phyloP scores from a whole-genome alignment of 2,113 vertebrate genomes.

The Brienomyrus longianalis region DNA sequence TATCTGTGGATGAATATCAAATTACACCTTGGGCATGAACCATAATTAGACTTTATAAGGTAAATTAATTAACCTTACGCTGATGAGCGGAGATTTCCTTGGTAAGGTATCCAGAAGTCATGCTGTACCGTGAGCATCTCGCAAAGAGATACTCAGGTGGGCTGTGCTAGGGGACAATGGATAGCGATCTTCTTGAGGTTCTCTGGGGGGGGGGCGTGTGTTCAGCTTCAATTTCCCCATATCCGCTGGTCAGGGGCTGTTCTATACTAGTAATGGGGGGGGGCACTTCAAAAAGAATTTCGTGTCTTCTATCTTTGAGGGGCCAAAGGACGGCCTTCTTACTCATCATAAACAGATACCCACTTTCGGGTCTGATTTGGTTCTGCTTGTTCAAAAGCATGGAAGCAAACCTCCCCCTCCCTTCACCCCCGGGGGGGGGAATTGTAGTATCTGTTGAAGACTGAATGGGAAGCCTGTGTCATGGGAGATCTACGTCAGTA shows the following conservation, averaged over 20 bases:
- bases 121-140: constrained; percentile 1
- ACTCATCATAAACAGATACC: constrained; percentile 22
- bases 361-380: not conserved
- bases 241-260: constrained; percentile 3
- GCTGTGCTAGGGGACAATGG: not conserved
- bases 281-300: constrained; percentile 27
- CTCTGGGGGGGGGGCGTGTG: not conserved
- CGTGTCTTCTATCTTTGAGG: constrained; percentile 30
- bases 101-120: constrained; percentile 28
- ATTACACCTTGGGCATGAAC: constrained; percentile 38
- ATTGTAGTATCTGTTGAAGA: not conserved
- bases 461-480: not conserved
- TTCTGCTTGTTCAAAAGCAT: not conserved
- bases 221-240: constrained; percentile 24
- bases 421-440: not conserved
- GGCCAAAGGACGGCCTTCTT: constrained; percentile 22
- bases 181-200: constrained; percentile 8
- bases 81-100: constrained; percentile 32
- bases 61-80: constrained; percentile 50
- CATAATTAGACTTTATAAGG: constrained; percentile 51
- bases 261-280: not conserved
- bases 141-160: not conserved
- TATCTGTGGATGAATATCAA: constrained; percentile 26
- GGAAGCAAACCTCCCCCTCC: not conserved
- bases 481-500: not conserved